These are phyloP conservation scores for Aphodius sticticus DNA, from an alignment of 2,888 invertebrate genomes.

Conservation along the genomic window DNA sequence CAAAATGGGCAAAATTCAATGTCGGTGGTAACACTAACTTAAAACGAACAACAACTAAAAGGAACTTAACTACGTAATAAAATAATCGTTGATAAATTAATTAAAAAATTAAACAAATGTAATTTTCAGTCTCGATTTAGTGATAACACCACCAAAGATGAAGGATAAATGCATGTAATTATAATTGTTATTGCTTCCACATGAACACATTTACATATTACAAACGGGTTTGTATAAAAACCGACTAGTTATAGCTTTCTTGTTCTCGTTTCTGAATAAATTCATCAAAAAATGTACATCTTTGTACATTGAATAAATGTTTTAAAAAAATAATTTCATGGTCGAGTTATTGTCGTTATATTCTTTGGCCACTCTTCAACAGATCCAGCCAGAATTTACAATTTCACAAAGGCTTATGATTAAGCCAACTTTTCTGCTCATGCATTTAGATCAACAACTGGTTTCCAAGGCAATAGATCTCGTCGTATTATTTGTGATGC, in stretches of 20 bases:
- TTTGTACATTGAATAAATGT: not conserved
- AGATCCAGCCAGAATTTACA: not conserved
- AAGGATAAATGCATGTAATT: conserved; percentile 31
- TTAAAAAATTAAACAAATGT: conserved; percentile 29
- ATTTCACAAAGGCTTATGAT: not conserved
- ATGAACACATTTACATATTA: conserved; percentile 28
- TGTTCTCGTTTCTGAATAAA: not conserved
- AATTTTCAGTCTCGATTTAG: conserved; percentile 33
- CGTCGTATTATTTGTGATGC: conserved; percentile 69
- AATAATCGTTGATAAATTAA: conserved; percentile 25
- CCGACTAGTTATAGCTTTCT: conserved; percentile 9
- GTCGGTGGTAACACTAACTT: conserved; percentile 21
- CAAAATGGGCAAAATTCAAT: conserved; percentile 13
- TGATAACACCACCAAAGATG: conserved; percentile 18
- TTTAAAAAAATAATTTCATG: not conserved
- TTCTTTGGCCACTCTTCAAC: not conserved
- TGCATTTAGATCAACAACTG: conserved; percentile 58
- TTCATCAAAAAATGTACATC: conserved; percentile 6
- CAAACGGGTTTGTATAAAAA: conserved; percentile 14
- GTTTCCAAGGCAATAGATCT: conserved; percentile 63
- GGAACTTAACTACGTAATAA: conserved; percentile 19
- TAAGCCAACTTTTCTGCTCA: conserved; percentile 10
- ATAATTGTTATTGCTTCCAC: not conserved
- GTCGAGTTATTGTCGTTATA: not conserved
- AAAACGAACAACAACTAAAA: conserved; percentile 18